phyloP scores from a whole-genome alignment of 2,888 invertebrate genomes.

The Alcis repandata region DNA sequence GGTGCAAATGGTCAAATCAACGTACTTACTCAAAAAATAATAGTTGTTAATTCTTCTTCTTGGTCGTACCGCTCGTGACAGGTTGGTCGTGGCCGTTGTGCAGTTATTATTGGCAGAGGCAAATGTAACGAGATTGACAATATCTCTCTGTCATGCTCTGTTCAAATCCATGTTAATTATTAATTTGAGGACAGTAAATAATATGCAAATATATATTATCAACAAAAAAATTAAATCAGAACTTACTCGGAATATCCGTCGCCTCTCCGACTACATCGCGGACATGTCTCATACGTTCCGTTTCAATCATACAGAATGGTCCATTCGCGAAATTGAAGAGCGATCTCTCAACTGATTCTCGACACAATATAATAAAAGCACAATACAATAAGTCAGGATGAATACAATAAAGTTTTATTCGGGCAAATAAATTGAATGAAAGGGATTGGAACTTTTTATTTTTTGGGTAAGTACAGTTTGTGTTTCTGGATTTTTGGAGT shows the following conservation, averaged over 20 bases:
- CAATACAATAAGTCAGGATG: constrained; percentile 30
- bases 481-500: neutral
- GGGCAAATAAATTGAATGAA: constrained; percentile 15
- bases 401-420: constrained; percentile 13
- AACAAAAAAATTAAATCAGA: neutral
- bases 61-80: too few species aligned
- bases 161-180: too few species aligned
- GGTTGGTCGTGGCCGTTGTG: too few species aligned
- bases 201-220: too few species aligned
- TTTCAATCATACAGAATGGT: constrained; percentile 46
- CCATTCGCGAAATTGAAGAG: constrained; percentile 43
- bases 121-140: too few species aligned
- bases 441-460: neutral
- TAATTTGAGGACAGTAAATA: too few species aligned
- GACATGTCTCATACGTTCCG: constrained; percentile 24
- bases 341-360: constrained; percentile 40
- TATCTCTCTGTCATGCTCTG: too few species aligned
- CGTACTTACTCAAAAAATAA: too few species aligned
- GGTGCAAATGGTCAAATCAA: too few species aligned
- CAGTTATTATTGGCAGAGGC: too few species aligned
- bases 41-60: too few species aligned
- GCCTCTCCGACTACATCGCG: constrained; percentile 20
- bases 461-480: too few species aligned
- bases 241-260: neutral
- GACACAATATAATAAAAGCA: constrained; percentile 33